phyloP scores from a whole-genome alignment of 2,888 invertebrate species.

The Drosophila sordidula region DNA sequence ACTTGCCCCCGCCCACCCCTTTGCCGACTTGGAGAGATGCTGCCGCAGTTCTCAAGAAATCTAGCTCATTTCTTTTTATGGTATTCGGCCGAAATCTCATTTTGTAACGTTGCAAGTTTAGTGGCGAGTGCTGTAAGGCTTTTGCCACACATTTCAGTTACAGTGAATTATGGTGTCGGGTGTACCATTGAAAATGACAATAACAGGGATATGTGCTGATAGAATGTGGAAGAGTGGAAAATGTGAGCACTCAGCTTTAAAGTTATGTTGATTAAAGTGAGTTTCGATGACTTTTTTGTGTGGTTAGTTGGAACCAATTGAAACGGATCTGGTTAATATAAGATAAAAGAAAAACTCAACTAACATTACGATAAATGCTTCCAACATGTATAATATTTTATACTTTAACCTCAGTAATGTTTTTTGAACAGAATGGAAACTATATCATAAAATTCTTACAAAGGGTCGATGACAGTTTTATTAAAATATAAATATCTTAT shows the following conservation, averaged over 20 bases:
- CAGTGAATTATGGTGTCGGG: conserved; percentile 9
- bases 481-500: no score
- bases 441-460: no score
- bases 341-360: no score
- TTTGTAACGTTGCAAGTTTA: conserved; percentile 31
- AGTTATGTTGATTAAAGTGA: background rate
- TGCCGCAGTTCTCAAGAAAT: conserved; percentile 19
- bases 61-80: conserved; percentile 62
- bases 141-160: conserved; percentile 6
- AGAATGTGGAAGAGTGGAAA: background rate
- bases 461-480: no score
- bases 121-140: conserved; percentile 35
- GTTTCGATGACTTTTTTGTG: no score
- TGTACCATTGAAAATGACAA: background rate
- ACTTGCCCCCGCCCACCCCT: conserved; percentile 14
- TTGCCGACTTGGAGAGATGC: conserved; percentile 17
- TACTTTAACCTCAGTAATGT: no score
- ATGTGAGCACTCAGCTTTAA: background rate
- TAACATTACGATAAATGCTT: no score
- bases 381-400: no score
- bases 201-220: background rate
- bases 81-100: conserved; percentile 43
- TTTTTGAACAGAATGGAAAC: no score
- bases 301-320: no score
- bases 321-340: no score